Conservation (phyloP, 2,113 vertebrate genomes). For the Triplophysa dalaica region DNA sequence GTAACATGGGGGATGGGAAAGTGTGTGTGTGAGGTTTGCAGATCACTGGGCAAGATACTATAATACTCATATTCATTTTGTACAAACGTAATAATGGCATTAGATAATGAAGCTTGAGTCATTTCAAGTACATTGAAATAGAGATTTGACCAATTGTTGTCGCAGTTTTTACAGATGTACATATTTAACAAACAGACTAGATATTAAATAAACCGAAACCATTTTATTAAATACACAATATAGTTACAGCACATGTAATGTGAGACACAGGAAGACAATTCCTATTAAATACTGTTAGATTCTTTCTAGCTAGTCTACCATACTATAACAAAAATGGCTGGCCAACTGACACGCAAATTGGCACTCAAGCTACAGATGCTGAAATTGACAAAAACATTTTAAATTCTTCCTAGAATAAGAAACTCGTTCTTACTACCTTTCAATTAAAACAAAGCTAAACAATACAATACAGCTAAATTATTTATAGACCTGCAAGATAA, state of each 20-base stretch:
- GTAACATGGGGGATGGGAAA: not conserved
- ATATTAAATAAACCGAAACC: no score
- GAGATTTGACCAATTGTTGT: not conserved
- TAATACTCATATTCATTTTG: not conserved
- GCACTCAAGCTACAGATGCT: slow-evolving; percentile 38
- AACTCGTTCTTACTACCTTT: not conserved
- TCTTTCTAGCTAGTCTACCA: slow-evolving; percentile 13
- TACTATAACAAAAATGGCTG: slow-evolving; percentile 26
- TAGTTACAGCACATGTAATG: not conserved
- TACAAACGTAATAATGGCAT: not conserved
- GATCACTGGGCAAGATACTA: not conserved
- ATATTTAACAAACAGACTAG: no score
- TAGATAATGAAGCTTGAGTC: not conserved
- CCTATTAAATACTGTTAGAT: slow-evolving; percentile 3
- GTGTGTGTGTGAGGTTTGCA: not conserved
- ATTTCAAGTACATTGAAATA: not conserved
- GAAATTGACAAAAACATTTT: slow-evolving; percentile 4
- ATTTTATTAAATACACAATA: not conserved
- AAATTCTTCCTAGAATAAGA: slow-evolving; percentile 6
- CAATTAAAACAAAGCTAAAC: not conserved
- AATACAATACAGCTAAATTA: not conserved
- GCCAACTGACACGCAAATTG: slow-evolving; percentile 30
- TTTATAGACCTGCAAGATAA: not conserved
- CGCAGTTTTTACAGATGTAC: not conserved
- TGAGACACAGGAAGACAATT: not conserved